Evolutionary conservation across 2,113 vertebrate species (phyloP), one percentile per base, ranked within the genome.

Genomic region (Tinamus guttatus): DNA sequence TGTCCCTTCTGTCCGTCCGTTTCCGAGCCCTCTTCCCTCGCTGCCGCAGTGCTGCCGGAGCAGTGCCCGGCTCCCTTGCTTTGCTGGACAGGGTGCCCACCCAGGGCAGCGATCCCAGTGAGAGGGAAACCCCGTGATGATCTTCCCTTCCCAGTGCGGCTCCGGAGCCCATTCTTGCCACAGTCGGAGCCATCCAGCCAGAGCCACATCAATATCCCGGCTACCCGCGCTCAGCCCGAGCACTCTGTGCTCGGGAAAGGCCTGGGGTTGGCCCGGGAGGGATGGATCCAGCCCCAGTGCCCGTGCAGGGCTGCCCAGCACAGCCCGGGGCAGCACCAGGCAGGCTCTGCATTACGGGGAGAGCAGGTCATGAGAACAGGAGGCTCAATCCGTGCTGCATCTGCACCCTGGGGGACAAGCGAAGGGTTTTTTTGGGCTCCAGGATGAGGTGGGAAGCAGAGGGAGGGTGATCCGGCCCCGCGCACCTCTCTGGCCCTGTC

Each of bases 281-380:
- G 58, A 30, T 8, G 75, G 58, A 27, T 36, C n/a, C 77, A 73
- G 52, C 81, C 75, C 30, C 86, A 16, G 10, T 6, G 6, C 16
- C 60, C 6, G 0, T 21, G 21, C 0, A 2, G 64, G 38, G 38
- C 52, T 40, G 68, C 6, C 17, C 19, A 36, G 0, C 9, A 4
- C 92, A 56, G 79, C 70, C 43, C 3, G 3, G 73, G 21, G 68
- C 67, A 2, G 51, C 2, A 1, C 30, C 74, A 13, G 91, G 36
- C 86, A 63, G 91, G 86, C 54, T 63, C 17, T 14, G 69, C 77
- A 36, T 85, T 64, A 38, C 2, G 78, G 78, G 34, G 11, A 83
- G 62, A 81, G 56, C 45, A 30, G 62, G 56, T 19, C 30, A 51
- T 1, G 12, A 71, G 76, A 94, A 34, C 0, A 9, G 82, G 80